Base-by-base conservation (phyloP, 1,140 invertebrate genomes). In the Leptinotarsa defecta region DNA sequence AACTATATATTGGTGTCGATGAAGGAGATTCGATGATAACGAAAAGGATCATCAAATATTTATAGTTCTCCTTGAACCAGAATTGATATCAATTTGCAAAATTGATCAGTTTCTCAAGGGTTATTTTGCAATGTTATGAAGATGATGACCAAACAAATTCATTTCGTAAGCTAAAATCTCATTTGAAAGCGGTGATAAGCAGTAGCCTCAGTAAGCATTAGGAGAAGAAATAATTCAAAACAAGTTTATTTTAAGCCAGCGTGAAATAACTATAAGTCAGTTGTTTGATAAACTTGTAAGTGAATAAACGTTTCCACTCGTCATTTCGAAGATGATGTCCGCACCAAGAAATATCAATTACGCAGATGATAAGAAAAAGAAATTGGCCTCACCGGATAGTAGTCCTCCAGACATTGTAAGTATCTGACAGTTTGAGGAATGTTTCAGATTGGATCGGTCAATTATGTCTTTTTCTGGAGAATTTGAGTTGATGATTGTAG, bases 371-470 rank as follows among this genome's bases (percentile, higher is more conserved):
- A 64, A 52, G 13, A 49, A 68, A 34, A 70, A 68, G 3, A 22
- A 15, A 6, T 49, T 78, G 13, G 64, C 24, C 5, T 72, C 74
- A 15, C 67, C 74, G 57, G 78, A 79, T 19, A 19, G 15, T 48
- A 81, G 75, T 72, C 79, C 80, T 48, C 80, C 80, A 19, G 77
- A 81, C 74, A 71, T 77, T 13, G 78, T 81, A 76, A 78, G 80
- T 81, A 24, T 67, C 34, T 43, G 0, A 3, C 34, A 43, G 34
- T 8, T 43, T 34, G 1, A 34, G 34, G 34, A 43, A 43, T 11
- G 34, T 43, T 11, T 43, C 34, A 43, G 34, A 3, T 43, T 43
- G 34, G 34, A 43, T 43, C 34, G 34, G 34, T 43, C 34, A 43
- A 43, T 43, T 43, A 11, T 43, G 11, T 43, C 8, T 43, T 43